Conservation (phyloP, 2,888 invertebrate genomes). For the Rhingia campestris region DNA sequence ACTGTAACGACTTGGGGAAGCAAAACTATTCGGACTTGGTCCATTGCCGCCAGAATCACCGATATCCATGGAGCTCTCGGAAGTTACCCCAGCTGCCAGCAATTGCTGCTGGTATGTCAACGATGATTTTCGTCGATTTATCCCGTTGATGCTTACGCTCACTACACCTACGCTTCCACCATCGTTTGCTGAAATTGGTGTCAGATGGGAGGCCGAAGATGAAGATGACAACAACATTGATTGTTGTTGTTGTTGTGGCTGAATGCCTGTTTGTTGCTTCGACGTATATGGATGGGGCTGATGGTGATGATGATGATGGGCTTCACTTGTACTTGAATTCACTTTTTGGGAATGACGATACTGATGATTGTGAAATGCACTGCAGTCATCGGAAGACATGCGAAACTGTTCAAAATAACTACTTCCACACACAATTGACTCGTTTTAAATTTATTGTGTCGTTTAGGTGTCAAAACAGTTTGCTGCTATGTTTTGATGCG, state of each 20-base stretch:
- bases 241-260: slow-evolving; percentile 34
- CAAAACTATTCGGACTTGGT: slow-evolving; percentile 55
- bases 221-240: slow-evolving; percentile 58
- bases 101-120: slow-evolving; percentile 79
- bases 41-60: slow-evolving; percentile 38
- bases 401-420: slow-evolving; percentile 34
- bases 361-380: slow-evolving; percentile 72
- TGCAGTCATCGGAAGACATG: slow-evolving; percentile 76
- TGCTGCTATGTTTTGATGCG: not conserved
- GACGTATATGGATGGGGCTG: slow-evolving; percentile 6
- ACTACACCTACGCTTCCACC: slow-evolving; percentile 11
- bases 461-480: too few relatives aligned
- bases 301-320: slow-evolving; percentile 22
- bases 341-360: slow-evolving; percentile 63
- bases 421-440: not conserved
- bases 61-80: slow-evolving; percentile 38
- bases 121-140: slow-evolving; percentile 78
- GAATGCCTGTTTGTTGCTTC: slow-evolving; percentile 3
- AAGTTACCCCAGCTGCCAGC: slow-evolving; percentile 70
- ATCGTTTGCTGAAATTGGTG: slow-evolving; percentile 44
- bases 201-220: slow-evolving; percentile 9
- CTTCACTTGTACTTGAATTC: slow-evolving; percentile 23
- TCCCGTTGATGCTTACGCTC: slow-evolving; percentile 35
- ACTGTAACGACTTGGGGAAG: slow-evolving; percentile 77
- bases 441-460: not conserved